A percentile compares a stretch with the other conserved stretches of the same genome.
Conservation (phyloP, 2,797 vertebrate genomes). For the Phyllotis vaccarum region DNA sequence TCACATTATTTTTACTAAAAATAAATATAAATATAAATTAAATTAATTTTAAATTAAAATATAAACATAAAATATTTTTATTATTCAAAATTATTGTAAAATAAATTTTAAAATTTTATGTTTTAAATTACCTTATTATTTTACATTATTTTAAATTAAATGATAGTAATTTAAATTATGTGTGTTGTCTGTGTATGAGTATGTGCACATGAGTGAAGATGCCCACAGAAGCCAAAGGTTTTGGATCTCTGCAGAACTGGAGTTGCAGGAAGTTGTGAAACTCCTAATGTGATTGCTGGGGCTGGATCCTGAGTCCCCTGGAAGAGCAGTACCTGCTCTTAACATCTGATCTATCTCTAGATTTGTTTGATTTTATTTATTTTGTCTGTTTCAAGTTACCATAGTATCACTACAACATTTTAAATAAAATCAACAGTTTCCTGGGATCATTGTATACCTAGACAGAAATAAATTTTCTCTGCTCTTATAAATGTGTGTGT, state of each 20-base stretch:
- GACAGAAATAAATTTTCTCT: background rate
- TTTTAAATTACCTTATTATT: background rate
- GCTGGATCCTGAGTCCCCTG: background rate
- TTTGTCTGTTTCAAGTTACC: background rate
- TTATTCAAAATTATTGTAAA: background rate
- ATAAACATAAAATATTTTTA: background rate
- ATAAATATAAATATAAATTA: background rate
- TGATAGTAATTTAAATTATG: background rate
- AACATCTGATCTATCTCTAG: background rate
- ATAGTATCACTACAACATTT: background rate
- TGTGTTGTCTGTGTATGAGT: no score
- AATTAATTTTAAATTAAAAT: background rate
- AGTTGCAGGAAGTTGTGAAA: background rate
- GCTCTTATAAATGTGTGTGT: background rate
- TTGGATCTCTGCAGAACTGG: background rate
- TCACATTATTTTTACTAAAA: background rate
- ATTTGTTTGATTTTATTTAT: background rate
- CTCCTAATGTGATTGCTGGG: no score
- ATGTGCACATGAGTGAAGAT: background rate
- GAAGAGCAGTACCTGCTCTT: background rate
- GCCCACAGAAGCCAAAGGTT: background rate
- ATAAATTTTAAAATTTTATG: background rate
- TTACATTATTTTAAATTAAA: background rate
- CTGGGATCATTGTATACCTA: background rate
- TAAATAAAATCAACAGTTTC: background rate